Conservation (phyloP, 37 sponge, comb jelly and placozoan genomes). For the Crambe crambe region DNA sequence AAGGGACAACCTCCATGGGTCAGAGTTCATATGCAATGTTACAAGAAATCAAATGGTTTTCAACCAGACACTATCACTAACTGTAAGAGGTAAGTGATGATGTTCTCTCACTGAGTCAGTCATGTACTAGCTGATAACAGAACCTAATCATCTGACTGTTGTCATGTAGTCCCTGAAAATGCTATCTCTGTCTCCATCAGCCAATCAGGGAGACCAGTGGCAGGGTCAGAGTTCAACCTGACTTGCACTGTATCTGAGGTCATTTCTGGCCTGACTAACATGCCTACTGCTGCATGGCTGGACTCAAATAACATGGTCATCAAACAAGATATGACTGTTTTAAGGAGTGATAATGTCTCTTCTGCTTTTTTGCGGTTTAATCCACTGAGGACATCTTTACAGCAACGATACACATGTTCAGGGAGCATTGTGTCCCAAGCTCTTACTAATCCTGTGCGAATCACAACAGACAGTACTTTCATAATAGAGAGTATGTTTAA, state of each 20-base stretch:
- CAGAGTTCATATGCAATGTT: not conserved
- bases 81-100: constrained; percentile 12
- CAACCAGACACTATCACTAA: not conserved
- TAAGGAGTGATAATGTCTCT: too few relatives aligned
- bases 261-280: constrained; percentile 3
- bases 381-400: not conserved
- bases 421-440: not conserved
- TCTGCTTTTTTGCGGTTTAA: not conserved
- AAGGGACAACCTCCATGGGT: constrained; percentile 11
- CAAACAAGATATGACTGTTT: too few relatives aligned
- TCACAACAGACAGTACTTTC: too few relatives aligned
- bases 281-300: constrained; percentile 4
- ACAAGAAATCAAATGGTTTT: not conserved
- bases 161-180: not conserved
- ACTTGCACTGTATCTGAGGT: constrained; percentile 16
- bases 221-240: constrained; percentile 29
- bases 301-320: too few relatives aligned
- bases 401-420: not conserved
- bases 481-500: too few relatives aligned
- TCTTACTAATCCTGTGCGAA: too few relatives aligned
- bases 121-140: too few relatives aligned
- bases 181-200: constrained; percentile 12
- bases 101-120: too few relatives aligned
- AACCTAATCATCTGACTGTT: too few relatives aligned
- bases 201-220: constrained; percentile 2